Base-by-base conservation (phyloP, 2,113 vertebrate genomes). In the Candoia aspera region DNA sequence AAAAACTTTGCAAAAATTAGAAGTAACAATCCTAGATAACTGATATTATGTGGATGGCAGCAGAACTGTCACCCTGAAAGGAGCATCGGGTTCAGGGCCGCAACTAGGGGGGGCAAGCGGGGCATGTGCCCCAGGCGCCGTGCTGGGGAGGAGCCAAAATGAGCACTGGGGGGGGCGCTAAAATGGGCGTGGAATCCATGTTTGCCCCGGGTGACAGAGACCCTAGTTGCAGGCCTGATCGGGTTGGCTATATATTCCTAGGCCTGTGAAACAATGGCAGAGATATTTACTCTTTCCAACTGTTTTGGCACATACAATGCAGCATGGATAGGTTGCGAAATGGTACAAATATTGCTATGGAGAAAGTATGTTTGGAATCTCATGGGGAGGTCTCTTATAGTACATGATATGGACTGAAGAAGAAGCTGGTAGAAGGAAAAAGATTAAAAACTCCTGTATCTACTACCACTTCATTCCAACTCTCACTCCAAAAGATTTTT, bases 1-100 rank as follows among this genome's bases (percentile, higher is more conserved):
- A 92, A 11, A 68, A 37, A 13, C 88, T 9, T 91, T 90, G 8
- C 83, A 90, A 92, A 55, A 79, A 92, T 37, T 0, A 85, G 86
- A 88, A 10, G 6, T 62, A n/a, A 26, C 9, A 58, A 42, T 19
- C 42, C 33, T 24, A 64, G 8, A 17, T 64, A 64, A 91, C 13
- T 54, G 59, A 29, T 49, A 58, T 17, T 13, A 62, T 33, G 46
- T 15, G 29, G 21, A 24, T 37, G 46, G 29, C 49, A 85, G 11
- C 84, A 13, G 12, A 54, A 91, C 33, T 68, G 21, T 17, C 37
- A 21, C 57, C 2, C 4, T 59, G 1, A 29, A 84, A 84, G 55
- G 64, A 12, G 13, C 54, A 3, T 15, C 23, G 42, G 53, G n/a
- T n/a, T n/a, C n/a, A n/a, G n/a, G n/a, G n/a, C n/a, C n/a, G n/a